Conservation (phyloP, 2,888 invertebrate genomes). For the Troglohyphantes excavatus region DNA sequence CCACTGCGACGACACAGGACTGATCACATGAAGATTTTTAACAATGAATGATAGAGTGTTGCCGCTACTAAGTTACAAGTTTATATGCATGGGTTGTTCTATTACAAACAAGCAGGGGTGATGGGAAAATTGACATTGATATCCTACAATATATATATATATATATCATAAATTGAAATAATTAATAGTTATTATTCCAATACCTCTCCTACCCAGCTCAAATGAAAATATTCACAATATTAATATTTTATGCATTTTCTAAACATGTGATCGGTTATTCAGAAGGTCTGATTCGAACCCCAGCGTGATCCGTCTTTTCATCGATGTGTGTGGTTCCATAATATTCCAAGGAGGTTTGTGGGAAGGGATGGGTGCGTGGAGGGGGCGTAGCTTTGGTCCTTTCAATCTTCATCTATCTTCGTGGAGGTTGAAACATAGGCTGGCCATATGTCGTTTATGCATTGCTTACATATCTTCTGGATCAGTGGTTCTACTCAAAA, state of each 20-base stretch:
- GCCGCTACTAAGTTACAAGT: too few species aligned
- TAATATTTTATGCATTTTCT: constrained; percentile 41
- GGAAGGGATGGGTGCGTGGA: background rate
- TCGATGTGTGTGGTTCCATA: too few species aligned
- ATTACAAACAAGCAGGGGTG: too few species aligned
- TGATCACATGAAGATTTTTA: too few species aligned
- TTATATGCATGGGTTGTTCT: too few species aligned
- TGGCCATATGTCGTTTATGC: background rate
- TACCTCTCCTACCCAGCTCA: background rate
- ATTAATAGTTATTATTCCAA: constrained; percentile 33
- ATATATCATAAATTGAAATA: constrained; percentile 32
- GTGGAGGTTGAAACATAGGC: background rate
- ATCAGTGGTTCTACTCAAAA: too few species aligned
- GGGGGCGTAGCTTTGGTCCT: background rate
- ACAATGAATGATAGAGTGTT: too few species aligned
- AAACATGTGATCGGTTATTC: constrained; percentile 3
- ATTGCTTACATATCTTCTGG: background rate
- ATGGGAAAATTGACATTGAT: too few species aligned
- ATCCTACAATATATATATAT: too few species aligned
- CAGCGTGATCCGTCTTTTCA: constrained; percentile 18
- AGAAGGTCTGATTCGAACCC: constrained; percentile 7
- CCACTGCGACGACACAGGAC: too few species aligned
- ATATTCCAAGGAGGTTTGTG: too few species aligned
- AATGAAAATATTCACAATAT: constrained; percentile 32
- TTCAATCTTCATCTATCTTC: background rate